phyloP scores from a whole-genome alignment of 2,888 invertebrate species.

The Coelopa pilipes region DNA sequence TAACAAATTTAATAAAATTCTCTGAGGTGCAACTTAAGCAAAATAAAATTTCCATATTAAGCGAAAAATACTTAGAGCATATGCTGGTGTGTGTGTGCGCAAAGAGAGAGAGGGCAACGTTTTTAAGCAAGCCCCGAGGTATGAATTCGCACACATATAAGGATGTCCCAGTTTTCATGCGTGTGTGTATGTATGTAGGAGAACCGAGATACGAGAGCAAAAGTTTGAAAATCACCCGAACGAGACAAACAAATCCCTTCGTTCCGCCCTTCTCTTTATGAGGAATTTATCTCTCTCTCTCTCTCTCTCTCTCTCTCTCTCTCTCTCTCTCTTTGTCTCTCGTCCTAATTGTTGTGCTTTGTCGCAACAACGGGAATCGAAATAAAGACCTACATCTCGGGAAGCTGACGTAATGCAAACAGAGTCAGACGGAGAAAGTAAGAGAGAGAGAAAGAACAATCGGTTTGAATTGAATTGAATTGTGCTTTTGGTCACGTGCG shows the following conservation, averaged over 20 bases:
- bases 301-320: too few species aligned
- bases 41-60: slow-evolving; percentile 16
- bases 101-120: slow-evolving; percentile 1
- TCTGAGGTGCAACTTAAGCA: slow-evolving; percentile 17
- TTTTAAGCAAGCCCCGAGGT: slow-evolving; percentile 5
- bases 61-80: neutral
- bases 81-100: neutral
- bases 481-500: too few species aligned
- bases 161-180: neutral
- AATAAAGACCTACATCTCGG: too few species aligned
- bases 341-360: too few species aligned
- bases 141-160: neutral
- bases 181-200: neutral
- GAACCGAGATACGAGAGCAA: neutral
- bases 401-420: too few species aligned
- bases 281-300: too few species aligned
- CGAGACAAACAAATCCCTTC: neutral
- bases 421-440: too few species aligned
- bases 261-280: too few species aligned
- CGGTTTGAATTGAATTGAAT: too few species aligned
- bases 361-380: too few species aligned
- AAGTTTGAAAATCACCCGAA: slow-evolving; percentile 1
- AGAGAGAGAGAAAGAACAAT: too few species aligned
- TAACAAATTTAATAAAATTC: slow-evolving; percentile 10
- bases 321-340: too few species aligned